Percentiles rank a stretch among this genome's conserved stretches.
Conservation (phyloP, 2,797 vertebrate species). For the Lemur catta region DNA sequence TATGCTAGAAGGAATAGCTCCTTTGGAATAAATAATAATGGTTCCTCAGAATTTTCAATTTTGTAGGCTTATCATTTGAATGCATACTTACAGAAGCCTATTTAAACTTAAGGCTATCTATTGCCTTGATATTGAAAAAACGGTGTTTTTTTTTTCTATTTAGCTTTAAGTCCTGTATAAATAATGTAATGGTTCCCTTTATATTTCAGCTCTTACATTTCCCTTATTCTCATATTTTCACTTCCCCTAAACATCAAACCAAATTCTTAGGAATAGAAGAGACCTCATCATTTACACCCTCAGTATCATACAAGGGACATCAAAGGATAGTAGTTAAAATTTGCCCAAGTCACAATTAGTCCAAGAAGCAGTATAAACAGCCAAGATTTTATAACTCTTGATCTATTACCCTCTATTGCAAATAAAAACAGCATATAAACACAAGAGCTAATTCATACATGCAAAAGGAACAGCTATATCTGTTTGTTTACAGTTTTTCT, state of each 20-base stretch:
- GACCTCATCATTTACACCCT: not conserved
- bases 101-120: not conserved
- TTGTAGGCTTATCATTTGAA: not conserved
- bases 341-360: not conserved
- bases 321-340: not conserved
- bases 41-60: not conserved
- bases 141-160: not conserved
- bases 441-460: not conserved
- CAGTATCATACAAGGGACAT: not conserved
- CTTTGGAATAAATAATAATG: not conserved
- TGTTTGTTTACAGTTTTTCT: not conserved
- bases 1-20: not conserved
- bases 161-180: not conserved
- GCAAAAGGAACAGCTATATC: not conserved
- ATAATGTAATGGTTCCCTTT: not conserved
- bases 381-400: constrained; percentile 5
- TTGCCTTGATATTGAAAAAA: not conserved
- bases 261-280: not conserved
- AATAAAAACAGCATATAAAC: not conserved
- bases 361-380: not conserved
- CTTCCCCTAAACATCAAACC: not conserved
- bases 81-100: constrained; percentile 5
- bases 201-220: not conserved
- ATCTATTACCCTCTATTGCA: not conserved
- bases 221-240: constrained; percentile 14